phyloP scores from a whole-genome alignment of 1,140 invertebrate genomes.

The Kradibia gibbosae region DNA sequence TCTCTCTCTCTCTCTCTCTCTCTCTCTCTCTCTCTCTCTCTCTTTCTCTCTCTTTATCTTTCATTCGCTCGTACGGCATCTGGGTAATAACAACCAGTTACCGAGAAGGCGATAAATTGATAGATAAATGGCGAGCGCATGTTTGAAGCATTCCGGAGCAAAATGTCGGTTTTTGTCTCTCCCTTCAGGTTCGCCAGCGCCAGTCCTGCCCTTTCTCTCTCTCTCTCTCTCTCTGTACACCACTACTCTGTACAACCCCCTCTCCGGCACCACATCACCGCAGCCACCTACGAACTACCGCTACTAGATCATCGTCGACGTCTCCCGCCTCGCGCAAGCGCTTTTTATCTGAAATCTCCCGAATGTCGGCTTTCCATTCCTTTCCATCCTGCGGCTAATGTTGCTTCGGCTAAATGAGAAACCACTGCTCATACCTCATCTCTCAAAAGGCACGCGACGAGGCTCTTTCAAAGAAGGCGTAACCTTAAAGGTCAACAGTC shows the following conservation, averaged over 20 bases:
- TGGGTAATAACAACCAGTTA: not conserved
- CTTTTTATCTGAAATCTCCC: conserved; percentile 11
- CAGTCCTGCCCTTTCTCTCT: no score
- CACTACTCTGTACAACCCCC: no score
- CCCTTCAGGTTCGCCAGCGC: not conserved
- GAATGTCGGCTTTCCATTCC: not conserved
- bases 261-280: no score
- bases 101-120: conserved; percentile 40
- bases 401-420: not conserved
- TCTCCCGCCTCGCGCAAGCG: not conserved
- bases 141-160: conserved; percentile 15
- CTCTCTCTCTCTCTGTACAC: no score
- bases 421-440: not conserved
- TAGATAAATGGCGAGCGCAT: conserved; percentile 18
- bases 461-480: not conserved
- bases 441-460: not conserved
- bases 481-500: not conserved
- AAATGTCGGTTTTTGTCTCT: conserved; percentile 11
- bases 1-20: no score
- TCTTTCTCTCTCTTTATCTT: no score
- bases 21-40: no score
- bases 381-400: not conserved
- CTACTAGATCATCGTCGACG: no score
- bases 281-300: no score
- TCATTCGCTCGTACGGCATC: not conserved